These are phyloP conservation scores for Fulmarus glacialis DNA, from an alignment of 2,113 vertebrate genomes.

Conservation along the genomic window DNA sequence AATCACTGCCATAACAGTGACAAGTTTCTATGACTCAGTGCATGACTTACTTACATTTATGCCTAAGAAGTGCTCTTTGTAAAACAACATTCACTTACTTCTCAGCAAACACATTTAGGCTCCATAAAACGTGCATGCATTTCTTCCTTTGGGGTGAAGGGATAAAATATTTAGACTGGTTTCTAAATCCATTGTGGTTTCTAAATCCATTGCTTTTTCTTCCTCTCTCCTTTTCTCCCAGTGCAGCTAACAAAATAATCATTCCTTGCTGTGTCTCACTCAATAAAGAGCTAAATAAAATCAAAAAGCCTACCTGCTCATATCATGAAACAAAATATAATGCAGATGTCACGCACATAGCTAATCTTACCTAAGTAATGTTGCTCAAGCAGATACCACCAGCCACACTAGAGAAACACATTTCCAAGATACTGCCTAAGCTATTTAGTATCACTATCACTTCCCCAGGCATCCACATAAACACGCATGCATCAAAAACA, in stretches of 20 bases:
- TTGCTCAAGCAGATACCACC: not conserved
- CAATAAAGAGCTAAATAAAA: not conserved
- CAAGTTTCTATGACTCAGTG: not conserved
- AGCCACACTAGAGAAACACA: not conserved
- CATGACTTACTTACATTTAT: not conserved
- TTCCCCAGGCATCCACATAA: not conserved
- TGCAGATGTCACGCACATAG: not conserved
- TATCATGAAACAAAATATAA: not conserved
- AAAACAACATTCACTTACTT: not conserved
- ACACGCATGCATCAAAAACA: not conserved
- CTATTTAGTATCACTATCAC: not conserved
- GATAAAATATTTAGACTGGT: not conserved
- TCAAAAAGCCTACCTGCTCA: not conserved
- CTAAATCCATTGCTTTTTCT: not conserved
- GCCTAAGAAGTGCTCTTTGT: not conserved
- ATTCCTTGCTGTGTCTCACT: not conserved
- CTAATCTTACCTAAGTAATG: not conserved
- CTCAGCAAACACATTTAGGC: slow-evolving; percentile 6
- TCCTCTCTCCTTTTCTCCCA: not conserved
- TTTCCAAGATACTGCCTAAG: not conserved
- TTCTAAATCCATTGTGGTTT: not conserved
- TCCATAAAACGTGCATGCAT: not conserved
- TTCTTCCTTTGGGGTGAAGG: not conserved
- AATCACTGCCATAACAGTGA: not conserved
- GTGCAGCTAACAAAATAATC: not conserved